phyloP scores from a whole-genome alignment of 2,797 vertebrate species.

The Decapterus maruadsi region DNA sequence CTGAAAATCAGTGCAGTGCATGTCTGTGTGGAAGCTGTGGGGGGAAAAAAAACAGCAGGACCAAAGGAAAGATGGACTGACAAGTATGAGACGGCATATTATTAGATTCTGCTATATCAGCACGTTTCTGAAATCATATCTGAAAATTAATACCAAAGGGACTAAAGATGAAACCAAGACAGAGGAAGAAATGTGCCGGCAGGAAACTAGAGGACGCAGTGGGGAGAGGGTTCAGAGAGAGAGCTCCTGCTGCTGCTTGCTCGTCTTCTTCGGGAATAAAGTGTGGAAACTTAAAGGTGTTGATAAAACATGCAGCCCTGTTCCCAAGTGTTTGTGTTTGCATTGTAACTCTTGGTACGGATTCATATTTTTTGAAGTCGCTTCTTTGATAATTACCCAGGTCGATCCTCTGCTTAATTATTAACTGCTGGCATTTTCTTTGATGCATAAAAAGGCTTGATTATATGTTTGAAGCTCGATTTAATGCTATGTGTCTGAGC shows the following conservation, averaged over 20 bases:
- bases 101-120: slow-evolving; percentile 2
- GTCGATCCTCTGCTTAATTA: slow-evolving; percentile 64
- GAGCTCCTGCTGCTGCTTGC: slow-evolving; percentile 8
- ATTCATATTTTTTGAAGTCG: slow-evolving; percentile 4
- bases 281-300: slow-evolving; percentile 27
- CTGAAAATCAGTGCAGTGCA: not conserved
- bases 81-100: slow-evolving; percentile 7
- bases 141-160: slow-evolving; percentile 12
- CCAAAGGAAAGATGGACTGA: not conserved
- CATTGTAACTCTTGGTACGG: slow-evolving; percentile 3
- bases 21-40: not conserved
- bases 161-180: slow-evolving; percentile 9
- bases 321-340: slow-evolving; percentile 32
- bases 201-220: slow-evolving; percentile 16
- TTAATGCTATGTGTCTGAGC: slow-evolving; percentile 50
- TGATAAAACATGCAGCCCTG: slow-evolving; percentile 24
- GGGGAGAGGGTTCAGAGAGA: slow-evolving; percentile 16
- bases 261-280: slow-evolving; percentile 3
- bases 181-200: not conserved
- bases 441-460: slow-evolving; percentile 61
- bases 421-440: slow-evolving; percentile 61
- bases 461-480: slow-evolving; percentile 64
- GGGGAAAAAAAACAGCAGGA: not conserved
- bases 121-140: slow-evolving; percentile 9
- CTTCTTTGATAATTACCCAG: slow-evolving; percentile 51